Base-by-base conservation (phyloP, 2,888 invertebrate genomes). In the Allygus modestus region DNA sequence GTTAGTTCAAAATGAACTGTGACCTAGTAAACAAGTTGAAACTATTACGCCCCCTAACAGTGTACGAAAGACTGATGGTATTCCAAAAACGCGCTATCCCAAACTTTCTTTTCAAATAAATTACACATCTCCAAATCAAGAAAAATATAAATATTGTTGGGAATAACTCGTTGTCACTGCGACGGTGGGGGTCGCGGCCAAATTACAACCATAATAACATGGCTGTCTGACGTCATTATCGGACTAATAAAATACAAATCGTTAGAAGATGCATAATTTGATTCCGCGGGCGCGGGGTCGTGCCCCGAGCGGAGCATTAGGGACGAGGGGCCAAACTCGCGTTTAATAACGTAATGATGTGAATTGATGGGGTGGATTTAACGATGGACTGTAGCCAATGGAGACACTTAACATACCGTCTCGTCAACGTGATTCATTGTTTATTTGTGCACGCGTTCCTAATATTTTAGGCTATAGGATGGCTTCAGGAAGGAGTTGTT, bases 241-340 rank as follows among this genome's bases (percentile, higher is more conserved):
- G 69, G 69, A 17, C 69, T 69, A 69, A 69, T 69, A 69, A 69
- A 69, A 69, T 69, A 69, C 69, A 17, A 69, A 69, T 69, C 69
- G 69, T 69, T 69, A 69, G 69, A 31, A 31, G 69, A 69, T 69
- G 69, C 69, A 69, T 69, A 69, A 69, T 31, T 69, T 69, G 69
- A 69, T 69, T 65, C 69, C 33, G 73, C 4, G 73, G 9, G 37
- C 37, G 37, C 37, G 37, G 37, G 37, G 37, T 37, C 37, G 37
- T 4, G 71, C 20, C 11, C 41, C 1, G 43, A 43, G 73, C 33
- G 43, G 0, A 4, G 69, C 31, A 9, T 28, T 15, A 23, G 28
- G 31, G 9, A 4, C 26, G 11, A 11, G n/a, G n/a, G n/a, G 37
- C 37, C 37, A 37, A 37, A 37, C 69, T 31, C 31, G 69, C n/a